phyloP scores from a whole-genome alignment of 2,888 invertebrate species.

The Pocota personata region DNA sequence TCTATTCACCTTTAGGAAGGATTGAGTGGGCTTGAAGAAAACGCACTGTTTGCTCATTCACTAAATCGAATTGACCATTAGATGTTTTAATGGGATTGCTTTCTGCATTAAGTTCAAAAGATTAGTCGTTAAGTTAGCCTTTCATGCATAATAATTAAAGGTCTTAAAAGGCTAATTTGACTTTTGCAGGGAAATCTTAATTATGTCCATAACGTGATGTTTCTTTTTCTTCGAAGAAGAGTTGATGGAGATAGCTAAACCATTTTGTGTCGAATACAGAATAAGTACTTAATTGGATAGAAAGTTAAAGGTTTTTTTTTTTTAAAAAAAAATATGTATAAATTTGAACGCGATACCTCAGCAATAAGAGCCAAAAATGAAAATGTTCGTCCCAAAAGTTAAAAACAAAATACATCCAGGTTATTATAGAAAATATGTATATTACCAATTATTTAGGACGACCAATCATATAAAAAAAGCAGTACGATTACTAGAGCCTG shows the following conservation, averaged over 20 bases:
- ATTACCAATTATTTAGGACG: too few species aligned
- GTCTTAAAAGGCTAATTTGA: constrained; percentile 17
- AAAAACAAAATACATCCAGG: too few species aligned
- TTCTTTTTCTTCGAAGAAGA: not conserved
- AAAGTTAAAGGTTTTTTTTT: too few species aligned
- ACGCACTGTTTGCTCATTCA: constrained; percentile 42
- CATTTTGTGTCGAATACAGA: not conserved
- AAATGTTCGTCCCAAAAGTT: too few species aligned
- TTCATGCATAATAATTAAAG: constrained; percentile 29
- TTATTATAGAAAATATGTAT: too few species aligned
- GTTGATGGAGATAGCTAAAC: not conserved
- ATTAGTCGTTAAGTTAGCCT: not conserved
- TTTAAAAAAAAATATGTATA: too few species aligned
- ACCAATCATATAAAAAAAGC: too few species aligned
- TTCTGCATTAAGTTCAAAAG: constrained; percentile 12
- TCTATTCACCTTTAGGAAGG: constrained; percentile 44
- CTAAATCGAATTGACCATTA: constrained; percentile 60
- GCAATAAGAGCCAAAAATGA: too few species aligned
- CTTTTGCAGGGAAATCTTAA: not conserved
- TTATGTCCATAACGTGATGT: not conserved
- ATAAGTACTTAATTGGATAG: too few species aligned
- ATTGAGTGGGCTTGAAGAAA: constrained; percentile 33
- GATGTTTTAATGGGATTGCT: constrained; percentile 15
- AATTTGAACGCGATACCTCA: too few species aligned
- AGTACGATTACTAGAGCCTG: too few species aligned